phyloP scores from a whole-genome alignment of 2,797 vertebrate genomes.

The Vultur gryphus region DNA sequence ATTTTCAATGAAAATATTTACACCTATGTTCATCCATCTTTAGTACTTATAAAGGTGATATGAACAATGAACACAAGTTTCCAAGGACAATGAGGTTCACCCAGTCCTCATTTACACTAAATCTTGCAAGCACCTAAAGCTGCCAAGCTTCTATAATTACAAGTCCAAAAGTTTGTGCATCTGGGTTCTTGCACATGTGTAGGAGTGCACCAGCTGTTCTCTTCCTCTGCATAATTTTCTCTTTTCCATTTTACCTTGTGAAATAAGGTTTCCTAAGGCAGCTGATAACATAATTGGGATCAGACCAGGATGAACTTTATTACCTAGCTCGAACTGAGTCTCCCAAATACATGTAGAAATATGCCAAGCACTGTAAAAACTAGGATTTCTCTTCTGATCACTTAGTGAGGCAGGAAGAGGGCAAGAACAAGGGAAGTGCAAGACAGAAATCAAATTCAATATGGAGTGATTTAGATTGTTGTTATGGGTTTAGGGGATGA shows the following conservation, averaged over 20 bases:
- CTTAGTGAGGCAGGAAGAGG: neutral
- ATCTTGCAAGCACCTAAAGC: neutral
- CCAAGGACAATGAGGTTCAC: neutral
- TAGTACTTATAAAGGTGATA: neutral
- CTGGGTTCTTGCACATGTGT: neutral
- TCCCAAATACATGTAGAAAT: neutral
- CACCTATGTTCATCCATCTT: neutral
- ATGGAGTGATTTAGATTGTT: neutral
- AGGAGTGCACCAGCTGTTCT: conserved; percentile 18
- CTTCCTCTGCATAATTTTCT: neutral
- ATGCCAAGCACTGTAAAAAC: neutral
- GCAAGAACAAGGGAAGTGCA: neutral
- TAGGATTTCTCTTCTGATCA: neutral
- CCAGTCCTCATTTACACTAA: neutral
- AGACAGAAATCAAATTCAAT: neutral
- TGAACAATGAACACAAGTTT: neutral
- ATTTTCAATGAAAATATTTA: neutral
- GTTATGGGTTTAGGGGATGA: neutral
- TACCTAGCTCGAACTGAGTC: neutral
- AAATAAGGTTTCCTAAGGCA: neutral
- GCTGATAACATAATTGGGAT: neutral
- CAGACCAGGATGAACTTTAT: neutral
- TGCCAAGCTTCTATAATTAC: conserved; percentile 1
- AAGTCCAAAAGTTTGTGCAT: neutral
- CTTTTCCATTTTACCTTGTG: neutral